A percentile compares a stretch with the other conserved stretches of the same genome.
phyloP scores from a whole-genome alignment of 2,797 vertebrate species.

The Kryptopterus vitreolus region DNA sequence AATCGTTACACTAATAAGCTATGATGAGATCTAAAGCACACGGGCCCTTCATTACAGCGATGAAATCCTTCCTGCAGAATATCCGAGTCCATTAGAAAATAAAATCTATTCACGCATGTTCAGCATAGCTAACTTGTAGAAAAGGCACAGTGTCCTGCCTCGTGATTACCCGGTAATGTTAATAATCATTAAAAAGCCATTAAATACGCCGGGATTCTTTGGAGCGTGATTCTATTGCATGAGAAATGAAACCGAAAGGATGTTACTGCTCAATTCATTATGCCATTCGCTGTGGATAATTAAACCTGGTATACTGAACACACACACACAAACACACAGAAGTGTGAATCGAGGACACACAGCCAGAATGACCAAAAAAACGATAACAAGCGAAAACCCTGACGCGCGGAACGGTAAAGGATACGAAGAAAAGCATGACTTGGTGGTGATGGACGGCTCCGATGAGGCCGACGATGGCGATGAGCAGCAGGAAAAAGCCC shows the following conservation, averaged over 20 bases:
- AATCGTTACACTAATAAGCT: neutral
- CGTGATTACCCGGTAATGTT: too few species aligned
- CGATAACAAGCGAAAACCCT: neutral
- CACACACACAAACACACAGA: too few species aligned
- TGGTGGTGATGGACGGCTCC: conserved; percentile 91
- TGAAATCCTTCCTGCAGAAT: too few species aligned
- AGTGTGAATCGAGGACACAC: too few species aligned
- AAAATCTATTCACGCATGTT: neutral
- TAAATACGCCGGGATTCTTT: too few species aligned
- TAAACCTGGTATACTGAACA: neutral
- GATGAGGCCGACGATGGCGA: conserved; percentile 87
- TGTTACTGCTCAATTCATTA: neutral
- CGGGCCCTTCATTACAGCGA: too few species aligned
- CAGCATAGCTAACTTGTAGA: neutral
- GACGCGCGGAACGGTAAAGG: conserved; percentile 64
- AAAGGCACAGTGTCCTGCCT: too few species aligned
- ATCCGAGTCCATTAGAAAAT: neutral
- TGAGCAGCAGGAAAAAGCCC: conserved; percentile 90
- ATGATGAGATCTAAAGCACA: too few species aligned
- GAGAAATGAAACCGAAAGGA: neutral
- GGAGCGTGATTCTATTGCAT: too few species aligned
- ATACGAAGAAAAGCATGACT: conserved; percentile 97
- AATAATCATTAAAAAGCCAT: too few species aligned
- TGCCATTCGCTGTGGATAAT: neutral
- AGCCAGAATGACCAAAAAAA: neutral